Evolutionary conservation across 2,888 invertebrate genomes (phyloP), one percentile per base, ranked within the genome.

Genomic region (Nysson spinosus): DNA sequence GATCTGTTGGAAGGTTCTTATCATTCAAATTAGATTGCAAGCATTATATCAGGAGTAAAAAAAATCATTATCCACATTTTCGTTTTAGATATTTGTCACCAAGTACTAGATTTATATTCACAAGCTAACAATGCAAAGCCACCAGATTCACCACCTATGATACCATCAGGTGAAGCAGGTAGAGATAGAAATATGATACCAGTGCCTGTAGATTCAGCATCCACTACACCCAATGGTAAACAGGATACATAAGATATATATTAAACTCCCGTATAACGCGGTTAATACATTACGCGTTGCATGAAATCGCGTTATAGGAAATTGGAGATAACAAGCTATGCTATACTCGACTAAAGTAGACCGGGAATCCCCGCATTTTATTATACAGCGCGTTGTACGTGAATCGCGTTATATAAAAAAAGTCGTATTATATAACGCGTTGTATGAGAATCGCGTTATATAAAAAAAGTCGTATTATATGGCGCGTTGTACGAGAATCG

Each of bases 21-120:
- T n/a, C 4, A 14, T 30, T 30, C 1, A 4, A 12, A 3, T 19
- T 40, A 6, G 6, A 4, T n/a, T 30, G 1, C 14, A 5, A 17
- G 4, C 3, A 11, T 9, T 22, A 12, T 32, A n/a, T n/a, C n/a
- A 1, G 24, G 11, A 11, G n/a, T 1, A n/a, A 32, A 2, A 16
- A 3, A 20, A 7, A 46, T 16, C 9, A 16, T 22, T 50, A 47
- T 6, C 3, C 7, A 17, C 1, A 3, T 11, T n/a, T 17, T 16
- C 4, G 19, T 32, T 30, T 11, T 4, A 91, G 98, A 98, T 88
- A 97, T 98, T 73, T 98, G 98, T 80, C 98, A 98, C 88, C 98
- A 95, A 90, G 95, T 95, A 69, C 68, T 98, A 68, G 98, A 98
- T 88, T 89, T 98, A 60, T 98, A 98, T 88, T 95, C 95, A 0